phyloP scores from a whole-genome alignment of 2,888 invertebrate species.

The Monochamus alternatus region DNA sequence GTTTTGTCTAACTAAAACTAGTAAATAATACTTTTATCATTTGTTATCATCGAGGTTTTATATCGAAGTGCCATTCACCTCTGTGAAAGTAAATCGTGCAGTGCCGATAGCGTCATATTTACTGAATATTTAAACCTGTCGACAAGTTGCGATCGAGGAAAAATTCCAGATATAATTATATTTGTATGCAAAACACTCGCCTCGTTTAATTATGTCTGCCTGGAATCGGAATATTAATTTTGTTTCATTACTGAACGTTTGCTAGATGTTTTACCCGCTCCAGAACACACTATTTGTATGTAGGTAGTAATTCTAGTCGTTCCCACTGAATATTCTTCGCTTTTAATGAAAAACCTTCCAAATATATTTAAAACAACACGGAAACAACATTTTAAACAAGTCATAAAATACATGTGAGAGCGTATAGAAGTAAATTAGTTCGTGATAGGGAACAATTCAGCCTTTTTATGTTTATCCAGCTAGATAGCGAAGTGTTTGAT shows the following conservation, averaged over 20 bases:
- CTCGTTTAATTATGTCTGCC: not conserved
- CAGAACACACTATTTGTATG: not conserved
- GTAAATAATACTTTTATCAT: too few species aligned
- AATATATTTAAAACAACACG: not conserved
- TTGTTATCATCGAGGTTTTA: not conserved
- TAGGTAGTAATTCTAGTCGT: too few species aligned
- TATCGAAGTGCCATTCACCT: not conserved
- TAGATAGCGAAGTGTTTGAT: conserved; percentile 29
- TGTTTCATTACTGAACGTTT: not conserved
- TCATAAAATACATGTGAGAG: conserved; percentile 19
- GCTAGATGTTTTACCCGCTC: not conserved
- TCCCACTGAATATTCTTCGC: too few species aligned
- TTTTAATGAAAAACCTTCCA: not conserved
- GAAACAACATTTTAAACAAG: conserved; percentile 5
- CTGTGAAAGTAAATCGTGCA: not conserved
- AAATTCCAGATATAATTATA: not conserved
- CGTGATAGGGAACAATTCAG: conserved; percentile 36
- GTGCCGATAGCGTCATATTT: not conserved
- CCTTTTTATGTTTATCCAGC: conserved; percentile 29
- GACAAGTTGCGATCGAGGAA: not conserved
- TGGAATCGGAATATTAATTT: not conserved
- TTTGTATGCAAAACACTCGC: not conserved
- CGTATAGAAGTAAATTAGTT: conserved; percentile 28
- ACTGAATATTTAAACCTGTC: not conserved
- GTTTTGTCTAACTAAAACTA: too few species aligned